These are phyloP conservation scores for Psittacula cyanocephala DNA, from an alignment of 2,113 vertebrate genomes.

Conservation along the genomic window DNA sequence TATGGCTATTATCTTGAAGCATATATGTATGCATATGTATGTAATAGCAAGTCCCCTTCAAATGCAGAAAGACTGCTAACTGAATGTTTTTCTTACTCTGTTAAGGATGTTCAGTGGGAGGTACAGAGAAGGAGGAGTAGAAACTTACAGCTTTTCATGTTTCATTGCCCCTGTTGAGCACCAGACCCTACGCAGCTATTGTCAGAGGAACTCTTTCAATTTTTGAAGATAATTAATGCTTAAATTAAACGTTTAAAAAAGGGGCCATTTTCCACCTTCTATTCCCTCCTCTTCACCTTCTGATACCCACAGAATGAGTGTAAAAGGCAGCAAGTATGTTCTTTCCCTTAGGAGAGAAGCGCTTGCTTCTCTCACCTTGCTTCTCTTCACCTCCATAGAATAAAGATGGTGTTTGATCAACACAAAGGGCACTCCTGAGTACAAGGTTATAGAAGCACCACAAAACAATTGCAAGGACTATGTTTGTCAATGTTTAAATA, in stretches of 20 bases:
- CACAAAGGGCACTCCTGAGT: not conserved
- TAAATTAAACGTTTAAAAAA: not conserved
- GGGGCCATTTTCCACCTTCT: not conserved
- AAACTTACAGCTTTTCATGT: not conserved
- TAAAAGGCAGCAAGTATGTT: not conserved
- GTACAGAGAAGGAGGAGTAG: not conserved
- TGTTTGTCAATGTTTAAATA: not conserved
- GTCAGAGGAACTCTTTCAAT: not conserved
- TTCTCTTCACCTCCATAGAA: not conserved
- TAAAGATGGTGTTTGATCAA: not conserved
- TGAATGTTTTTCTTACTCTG: not conserved
- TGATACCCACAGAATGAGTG: not conserved
- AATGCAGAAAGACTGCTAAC: not conserved
- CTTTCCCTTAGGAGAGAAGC: not conserved
- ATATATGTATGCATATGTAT: not conserved
- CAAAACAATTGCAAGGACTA: not conserved
- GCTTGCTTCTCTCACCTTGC: not conserved
- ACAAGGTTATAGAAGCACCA: not conserved
- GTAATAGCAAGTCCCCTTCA: not conserved
- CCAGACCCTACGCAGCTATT: not conserved
- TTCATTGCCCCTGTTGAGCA: not conserved
- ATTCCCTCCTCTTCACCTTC: not conserved
- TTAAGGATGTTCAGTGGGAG: not conserved
- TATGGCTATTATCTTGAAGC: not conserved
- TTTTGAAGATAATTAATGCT: not conserved